Percentiles rank a stretch among this genome's conserved stretches.
These are phyloP conservation scores for Capitulum mitella DNA, from an alignment of 2,888 invertebrate species.

Conservation along the genomic window DNA sequence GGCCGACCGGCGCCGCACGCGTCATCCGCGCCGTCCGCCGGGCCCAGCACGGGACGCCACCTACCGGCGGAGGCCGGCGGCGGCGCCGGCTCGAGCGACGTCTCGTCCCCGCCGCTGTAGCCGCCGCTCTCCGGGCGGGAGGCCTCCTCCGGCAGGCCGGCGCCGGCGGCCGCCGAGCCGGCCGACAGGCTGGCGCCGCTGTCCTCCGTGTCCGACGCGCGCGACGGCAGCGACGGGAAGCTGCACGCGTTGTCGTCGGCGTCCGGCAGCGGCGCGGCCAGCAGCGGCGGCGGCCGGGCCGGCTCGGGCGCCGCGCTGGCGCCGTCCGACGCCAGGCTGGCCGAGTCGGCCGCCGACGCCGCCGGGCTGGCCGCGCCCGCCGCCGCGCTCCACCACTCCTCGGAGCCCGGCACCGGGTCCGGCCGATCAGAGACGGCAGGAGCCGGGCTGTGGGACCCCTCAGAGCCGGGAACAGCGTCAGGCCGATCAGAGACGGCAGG, in stretches of 20 bases:
- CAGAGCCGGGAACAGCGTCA: too few species aligned
- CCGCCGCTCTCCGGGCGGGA: neutral
- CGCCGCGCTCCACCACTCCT: neutral
- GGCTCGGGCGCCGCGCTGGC: neutral
- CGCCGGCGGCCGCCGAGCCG: neutral
- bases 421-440: too few species aligned
- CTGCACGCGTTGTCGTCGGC: conserved; percentile 18
- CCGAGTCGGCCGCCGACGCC: neutral
- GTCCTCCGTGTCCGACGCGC: neutral
- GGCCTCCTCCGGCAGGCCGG: neutral
- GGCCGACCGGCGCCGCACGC: neutral
- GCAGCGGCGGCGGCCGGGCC: neutral
- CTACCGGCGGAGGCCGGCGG: neutral
- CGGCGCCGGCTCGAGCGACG: neutral
- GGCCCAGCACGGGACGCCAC: neutral
- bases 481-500: too few species aligned
- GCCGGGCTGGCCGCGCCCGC: neutral
- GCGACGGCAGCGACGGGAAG: conserved; percentile 11
- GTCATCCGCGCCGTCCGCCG: too few species aligned
- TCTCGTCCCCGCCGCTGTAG: neutral
- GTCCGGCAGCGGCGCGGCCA: neutral
- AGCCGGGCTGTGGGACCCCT: too few species aligned
- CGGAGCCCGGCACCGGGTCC: neutral
- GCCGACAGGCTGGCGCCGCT: neutral
- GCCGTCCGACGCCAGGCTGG: neutral